Percentiles rank a stretch among this genome's conserved stretches.
Conservation (phyloP, 2,113 vertebrate species). For the Recurvirostra avosetta region DNA sequence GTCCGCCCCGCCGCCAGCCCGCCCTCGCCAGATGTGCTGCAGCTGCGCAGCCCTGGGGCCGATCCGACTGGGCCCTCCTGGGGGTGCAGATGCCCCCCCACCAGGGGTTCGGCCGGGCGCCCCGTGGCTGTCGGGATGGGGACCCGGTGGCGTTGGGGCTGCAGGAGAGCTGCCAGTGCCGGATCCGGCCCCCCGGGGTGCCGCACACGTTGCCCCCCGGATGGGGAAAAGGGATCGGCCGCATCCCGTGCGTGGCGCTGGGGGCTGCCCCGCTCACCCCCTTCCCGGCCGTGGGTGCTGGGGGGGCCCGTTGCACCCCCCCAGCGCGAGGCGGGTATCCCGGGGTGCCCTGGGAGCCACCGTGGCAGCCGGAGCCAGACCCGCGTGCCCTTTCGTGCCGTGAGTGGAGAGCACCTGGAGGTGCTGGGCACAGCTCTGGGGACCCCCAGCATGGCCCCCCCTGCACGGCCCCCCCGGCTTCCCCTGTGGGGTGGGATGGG, state of each 20-base stretch:
- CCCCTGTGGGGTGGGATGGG: background rate
- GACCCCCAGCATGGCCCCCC: background rate
- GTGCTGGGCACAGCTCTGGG: background rate
- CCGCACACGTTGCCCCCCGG: background rate
- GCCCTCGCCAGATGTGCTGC: conserved; percentile 14
- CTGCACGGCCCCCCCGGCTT: too few relatives aligned
- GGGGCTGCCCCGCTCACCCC: background rate
- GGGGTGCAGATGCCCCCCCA: background rate
- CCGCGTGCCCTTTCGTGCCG: background rate
- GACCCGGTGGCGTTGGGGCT: background rate
- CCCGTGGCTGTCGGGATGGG: rapidly evolving
- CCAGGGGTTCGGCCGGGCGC: background rate
- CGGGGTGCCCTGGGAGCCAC: background rate
- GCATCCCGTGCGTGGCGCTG: background rate
- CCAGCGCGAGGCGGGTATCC: rapidly evolving
- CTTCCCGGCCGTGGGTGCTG: rapidly evolving
- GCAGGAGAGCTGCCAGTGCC: background rate
- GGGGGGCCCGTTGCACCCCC: background rate
- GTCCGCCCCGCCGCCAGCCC: background rate
- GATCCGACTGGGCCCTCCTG: background rate
- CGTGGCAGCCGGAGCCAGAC: background rate
- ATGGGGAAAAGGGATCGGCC: background rate
- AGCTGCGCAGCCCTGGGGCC: background rate
- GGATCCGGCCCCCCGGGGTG: background rate
- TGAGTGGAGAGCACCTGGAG: background rate